Evolutionary conservation across 2,888 invertebrate species (phyloP).

Genomic region (Nemurella pictetii): DNA sequence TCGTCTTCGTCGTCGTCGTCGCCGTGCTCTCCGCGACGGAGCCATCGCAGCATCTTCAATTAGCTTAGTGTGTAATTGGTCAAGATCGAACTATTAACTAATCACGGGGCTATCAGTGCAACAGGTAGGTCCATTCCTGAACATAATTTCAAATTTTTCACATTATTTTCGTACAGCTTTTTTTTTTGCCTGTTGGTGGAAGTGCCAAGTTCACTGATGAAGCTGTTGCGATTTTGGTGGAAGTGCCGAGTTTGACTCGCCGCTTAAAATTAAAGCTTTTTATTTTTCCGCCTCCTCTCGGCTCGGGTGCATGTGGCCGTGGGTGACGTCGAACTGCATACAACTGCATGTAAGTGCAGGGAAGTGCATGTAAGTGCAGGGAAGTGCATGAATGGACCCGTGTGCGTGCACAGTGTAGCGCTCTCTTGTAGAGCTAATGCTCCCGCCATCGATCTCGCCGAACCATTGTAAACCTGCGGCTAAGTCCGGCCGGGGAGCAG

Average conservation of each 20-base stretch:
- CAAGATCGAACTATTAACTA: neutral
- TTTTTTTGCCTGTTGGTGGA: neutral
- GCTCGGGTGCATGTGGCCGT: neutral
- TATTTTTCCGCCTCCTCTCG: neutral
- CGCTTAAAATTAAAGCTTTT: neutral
- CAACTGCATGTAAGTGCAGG: neutral
- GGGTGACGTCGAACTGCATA: no score
- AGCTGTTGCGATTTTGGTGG: neutral
- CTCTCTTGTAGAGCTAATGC: neutral
- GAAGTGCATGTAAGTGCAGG: neutral
- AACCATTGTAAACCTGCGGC: neutral
- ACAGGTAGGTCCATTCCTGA: conserved; percentile 1
- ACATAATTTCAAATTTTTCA: neutral
- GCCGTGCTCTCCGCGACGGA: neutral
- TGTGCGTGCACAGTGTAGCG: neutral
- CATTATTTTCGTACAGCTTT: neutral
- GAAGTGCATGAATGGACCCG: neutral
- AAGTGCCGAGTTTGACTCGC: neutral
- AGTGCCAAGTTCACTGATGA: neutral
- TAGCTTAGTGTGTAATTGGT: neutral
- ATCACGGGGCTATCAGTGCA: conserved; percentile 10
- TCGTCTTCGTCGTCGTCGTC: neutral
- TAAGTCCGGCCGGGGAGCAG: neutral
- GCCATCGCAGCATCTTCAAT: neutral
- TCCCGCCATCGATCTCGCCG: neutral